These are phyloP conservation scores for Thera obeliscata DNA, from an alignment of 2,888 invertebrate genomes.

Conservation along the genomic window DNA sequence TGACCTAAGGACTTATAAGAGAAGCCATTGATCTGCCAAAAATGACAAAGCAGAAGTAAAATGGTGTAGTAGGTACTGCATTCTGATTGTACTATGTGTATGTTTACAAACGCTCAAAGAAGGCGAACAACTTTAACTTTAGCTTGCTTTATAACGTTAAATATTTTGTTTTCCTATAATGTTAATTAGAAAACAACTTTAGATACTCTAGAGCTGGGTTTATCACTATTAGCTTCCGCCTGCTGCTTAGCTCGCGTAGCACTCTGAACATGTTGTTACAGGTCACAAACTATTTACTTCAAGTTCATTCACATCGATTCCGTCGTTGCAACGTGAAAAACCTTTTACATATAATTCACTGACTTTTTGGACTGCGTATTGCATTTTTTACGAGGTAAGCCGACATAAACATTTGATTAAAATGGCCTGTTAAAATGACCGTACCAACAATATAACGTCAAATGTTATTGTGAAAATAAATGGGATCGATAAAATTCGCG, in stretches of 20 bases:
- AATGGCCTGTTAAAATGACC: slow-evolving; percentile 15
- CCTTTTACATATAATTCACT: too few relatives aligned
- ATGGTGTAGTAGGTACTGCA: background rate
- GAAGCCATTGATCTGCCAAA: too few relatives aligned
- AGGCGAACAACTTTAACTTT: slow-evolving; percentile 12
- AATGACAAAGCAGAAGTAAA: too few relatives aligned
- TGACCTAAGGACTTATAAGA: too few relatives aligned
- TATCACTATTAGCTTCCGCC: background rate
- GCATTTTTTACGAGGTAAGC: background rate
- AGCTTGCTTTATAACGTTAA: slow-evolving; percentile 37
- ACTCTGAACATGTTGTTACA: too few relatives aligned
- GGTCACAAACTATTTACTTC: background rate
- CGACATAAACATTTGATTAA: slow-evolving; percentile 11
- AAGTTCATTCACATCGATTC: background rate
- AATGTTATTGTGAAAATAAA: slow-evolving; percentile 52
- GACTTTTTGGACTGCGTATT: background rate
- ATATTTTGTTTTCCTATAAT: slow-evolving; percentile 6
- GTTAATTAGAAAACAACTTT: background rate
- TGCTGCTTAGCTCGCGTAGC: too few relatives aligned
- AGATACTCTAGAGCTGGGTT: background rate
- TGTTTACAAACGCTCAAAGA: slow-evolving; percentile 6
- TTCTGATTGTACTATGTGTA: background rate
- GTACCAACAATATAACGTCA: slow-evolving; percentile 16
- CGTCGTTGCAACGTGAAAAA: background rate
- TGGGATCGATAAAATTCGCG: slow-evolving; percentile 49